Conservation (phyloP, 2,797 vertebrate genomes). For the Gastrophryne carolinensis region DNA sequence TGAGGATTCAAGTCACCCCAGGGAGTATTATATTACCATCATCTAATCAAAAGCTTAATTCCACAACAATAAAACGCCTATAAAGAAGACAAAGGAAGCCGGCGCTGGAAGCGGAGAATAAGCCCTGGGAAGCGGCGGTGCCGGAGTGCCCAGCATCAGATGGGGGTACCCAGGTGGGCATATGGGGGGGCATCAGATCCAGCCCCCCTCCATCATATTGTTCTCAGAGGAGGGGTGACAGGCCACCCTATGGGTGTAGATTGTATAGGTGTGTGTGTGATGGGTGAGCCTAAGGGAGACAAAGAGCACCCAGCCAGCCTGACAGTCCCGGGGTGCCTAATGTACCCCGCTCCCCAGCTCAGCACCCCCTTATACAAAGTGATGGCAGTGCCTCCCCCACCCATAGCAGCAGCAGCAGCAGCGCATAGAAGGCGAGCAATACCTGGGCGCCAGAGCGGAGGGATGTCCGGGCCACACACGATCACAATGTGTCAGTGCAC, state of each 20-base stretch:
- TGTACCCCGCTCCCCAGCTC: neutral
- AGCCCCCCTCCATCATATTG: too few relatives aligned
- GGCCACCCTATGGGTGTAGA: neutral
- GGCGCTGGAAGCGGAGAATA: too few relatives aligned
- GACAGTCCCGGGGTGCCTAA: neutral
- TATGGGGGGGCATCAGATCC: too few relatives aligned
- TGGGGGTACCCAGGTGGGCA: too few relatives aligned
- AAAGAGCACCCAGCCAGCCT: neutral
- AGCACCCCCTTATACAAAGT: neutral
- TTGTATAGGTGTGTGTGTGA: neutral
- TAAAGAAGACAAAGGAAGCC: conserved; percentile 10
- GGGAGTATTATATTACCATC: neutral
- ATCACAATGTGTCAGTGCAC: neutral
- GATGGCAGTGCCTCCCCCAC: neutral
- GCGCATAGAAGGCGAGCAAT: too few relatives aligned
- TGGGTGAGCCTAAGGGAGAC: neutral
- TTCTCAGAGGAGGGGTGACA: too few relatives aligned
- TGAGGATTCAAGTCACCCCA: neutral
- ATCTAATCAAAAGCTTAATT: neutral
- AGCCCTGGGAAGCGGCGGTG: too few relatives aligned
- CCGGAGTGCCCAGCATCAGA: too few relatives aligned
- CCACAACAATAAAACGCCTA: neutral
- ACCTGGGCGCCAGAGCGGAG: neutral
- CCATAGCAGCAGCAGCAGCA: neutral
- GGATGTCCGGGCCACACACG: neutral